These are phyloP conservation scores for Aphyosemion australe DNA, from an alignment of 2,113 vertebrate genomes.

Conservation along the genomic window DNA sequence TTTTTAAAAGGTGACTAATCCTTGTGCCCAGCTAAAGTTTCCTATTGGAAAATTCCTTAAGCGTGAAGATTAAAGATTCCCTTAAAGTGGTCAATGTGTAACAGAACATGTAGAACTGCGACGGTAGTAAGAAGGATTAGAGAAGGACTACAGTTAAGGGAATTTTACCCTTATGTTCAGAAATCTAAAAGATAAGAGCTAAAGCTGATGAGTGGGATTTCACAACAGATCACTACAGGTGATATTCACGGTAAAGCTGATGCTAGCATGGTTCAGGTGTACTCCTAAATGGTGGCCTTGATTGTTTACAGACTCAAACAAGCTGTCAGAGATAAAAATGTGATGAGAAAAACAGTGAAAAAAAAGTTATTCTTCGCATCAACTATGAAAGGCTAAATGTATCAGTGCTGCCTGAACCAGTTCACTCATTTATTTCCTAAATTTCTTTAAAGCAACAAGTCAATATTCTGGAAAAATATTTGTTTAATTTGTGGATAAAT, in stretches of 20 bases:
- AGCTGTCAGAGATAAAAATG: background rate
- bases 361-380: too few species aligned
- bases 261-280: constrained; percentile 1
- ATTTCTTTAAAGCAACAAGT: background rate
- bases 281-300: background rate
- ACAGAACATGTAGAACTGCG: too few species aligned
- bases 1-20: background rate
- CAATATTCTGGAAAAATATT: background rate
- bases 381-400: too few species aligned
- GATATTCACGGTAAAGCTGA: background rate
- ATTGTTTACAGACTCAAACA: background rate
- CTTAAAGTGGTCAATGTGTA: too few species aligned
- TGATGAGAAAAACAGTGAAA: background rate
- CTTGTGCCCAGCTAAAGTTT: background rate
- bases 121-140: background rate
- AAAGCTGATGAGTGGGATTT: constrained; percentile 27
- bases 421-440: background rate
- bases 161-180: background rate
- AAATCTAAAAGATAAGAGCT: constrained; percentile 21
- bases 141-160: background rate
- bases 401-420: background rate
- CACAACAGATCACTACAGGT: constrained; percentile 16
- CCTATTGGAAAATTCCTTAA: background rate
- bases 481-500: background rate
- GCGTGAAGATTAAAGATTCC: too few species aligned